Evolutionary conservation across 2,888 invertebrate genomes (phyloP), one percentile per base, ranked within the genome.

Genomic region (Serrognathus titanus): DNA sequence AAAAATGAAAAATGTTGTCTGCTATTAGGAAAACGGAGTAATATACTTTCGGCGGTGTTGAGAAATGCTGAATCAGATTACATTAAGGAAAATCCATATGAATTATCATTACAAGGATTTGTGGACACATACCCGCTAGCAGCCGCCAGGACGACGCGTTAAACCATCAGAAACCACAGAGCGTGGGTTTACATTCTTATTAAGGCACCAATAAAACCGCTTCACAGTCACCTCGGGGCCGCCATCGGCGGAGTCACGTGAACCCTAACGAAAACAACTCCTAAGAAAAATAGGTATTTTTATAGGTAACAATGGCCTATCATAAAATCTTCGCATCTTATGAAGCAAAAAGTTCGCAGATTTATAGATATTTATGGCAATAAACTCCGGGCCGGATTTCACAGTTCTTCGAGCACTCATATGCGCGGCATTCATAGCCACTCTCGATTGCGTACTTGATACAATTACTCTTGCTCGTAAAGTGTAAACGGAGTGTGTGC

Each of bases 231-330:
- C 70, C 67, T 66, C 37, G 57, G 57, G 53, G 57, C 59, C 59
- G 62, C 62, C 59, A 57, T 58, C 54, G 61, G 57, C 58, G 62
- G 63, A 65, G 65, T 65, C 68, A 70, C 69, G 68, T 69, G 67
- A 64, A 63, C 63, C 64, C 65, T 66, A 66, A 31, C 66, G 66
- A 71, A 68, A 70, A 70, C 72, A 72, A 70, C 66, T 64, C 61
- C 53, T 43, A 54, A 50, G 51, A 62, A 71, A 70, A 70, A 73
- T 72, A 74, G 72, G 72, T 72, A 74, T 71, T 73, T 74, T 72
- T 71, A 71, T 71, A 74, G 72, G 73, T 74, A 74, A 74, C 72
- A 74, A 73, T 71, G 67, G 72, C 70, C 70, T 61, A 67, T 67
- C 71, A 68, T 72, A 71, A 71, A 71, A 71, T 68, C 68, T 69